Conservation (phyloP, 1,140 invertebrate species). For the Cyphomyrmex costatus region DNA sequence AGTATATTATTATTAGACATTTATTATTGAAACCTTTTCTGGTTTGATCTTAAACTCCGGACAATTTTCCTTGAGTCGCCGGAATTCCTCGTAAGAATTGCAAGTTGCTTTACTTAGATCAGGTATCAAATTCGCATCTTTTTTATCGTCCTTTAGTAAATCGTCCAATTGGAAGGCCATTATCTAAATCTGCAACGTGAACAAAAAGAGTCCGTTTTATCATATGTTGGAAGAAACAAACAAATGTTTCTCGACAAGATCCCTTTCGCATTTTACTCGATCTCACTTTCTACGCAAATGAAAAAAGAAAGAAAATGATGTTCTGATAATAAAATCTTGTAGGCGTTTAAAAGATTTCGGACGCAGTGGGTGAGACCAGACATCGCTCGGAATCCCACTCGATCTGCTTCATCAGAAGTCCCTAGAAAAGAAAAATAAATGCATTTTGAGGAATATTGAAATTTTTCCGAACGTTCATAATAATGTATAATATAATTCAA, state of each 20-base stretch:
- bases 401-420: conserved; percentile 83
- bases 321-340: conserved; percentile 9
- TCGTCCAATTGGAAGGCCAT: conserved; percentile 93
- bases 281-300: conserved; percentile 67
- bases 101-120: conserved; percentile 93
- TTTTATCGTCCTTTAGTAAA: conserved; percentile 93
- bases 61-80: conserved; percentile 93
- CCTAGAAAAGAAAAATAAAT: conserved; percentile 78
- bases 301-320: conserved; percentile 70
- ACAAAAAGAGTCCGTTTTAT: conserved; percentile 41
- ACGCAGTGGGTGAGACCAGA: conserved; percentile 79
- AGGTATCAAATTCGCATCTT: conserved; percentile 93
- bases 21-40: conserved; percentile 90
- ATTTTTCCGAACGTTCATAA: background rate
- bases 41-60: conserved; percentile 96
- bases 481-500: background rate
- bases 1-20: no score
- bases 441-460: background rate
- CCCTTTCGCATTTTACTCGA: conserved; percentile 37
- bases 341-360: conserved; percentile 77
- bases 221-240: background rate
- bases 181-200: conserved; percentile 76
- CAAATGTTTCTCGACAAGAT: background rate
- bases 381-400: conserved; percentile 85
- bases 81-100: conserved; percentile 93